phyloP scores from a whole-genome alignment of 2,888 invertebrate species.

The Thera britannica region DNA sequence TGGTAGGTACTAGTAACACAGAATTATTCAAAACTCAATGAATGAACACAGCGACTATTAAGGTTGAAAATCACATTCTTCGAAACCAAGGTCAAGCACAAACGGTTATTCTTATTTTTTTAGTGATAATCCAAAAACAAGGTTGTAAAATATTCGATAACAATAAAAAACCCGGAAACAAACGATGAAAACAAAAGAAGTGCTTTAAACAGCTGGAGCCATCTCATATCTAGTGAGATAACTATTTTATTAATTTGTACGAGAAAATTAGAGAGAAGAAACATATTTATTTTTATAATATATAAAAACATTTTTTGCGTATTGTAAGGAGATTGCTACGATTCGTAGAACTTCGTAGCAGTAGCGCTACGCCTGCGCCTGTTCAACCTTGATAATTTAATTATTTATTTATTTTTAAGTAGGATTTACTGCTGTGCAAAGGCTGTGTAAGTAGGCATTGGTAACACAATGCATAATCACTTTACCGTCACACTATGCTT shows the following conservation, averaged over 20 bases:
- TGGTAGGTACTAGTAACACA: too few relatives aligned
- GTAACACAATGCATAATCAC: too few relatives aligned
- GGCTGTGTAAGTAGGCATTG: too few relatives aligned
- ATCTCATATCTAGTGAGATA: too few relatives aligned
- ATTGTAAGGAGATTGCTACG: slow-evolving; percentile 10
- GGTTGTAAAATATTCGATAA: slow-evolving; percentile 4
- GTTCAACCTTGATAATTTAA: too few relatives aligned
- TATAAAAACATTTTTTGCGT: too few relatives aligned
- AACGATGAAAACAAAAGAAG: slow-evolving; percentile 10
- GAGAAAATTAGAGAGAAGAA: too few relatives aligned
- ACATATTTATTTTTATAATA: too few relatives aligned
- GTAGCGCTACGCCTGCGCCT: slow-evolving; percentile 1
- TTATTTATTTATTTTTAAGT: too few relatives aligned
- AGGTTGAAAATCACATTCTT: not conserved
- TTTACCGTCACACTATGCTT: too few relatives aligned
- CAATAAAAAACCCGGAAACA: not conserved
- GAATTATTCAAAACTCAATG: not conserved
- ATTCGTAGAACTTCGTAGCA: slow-evolving; percentile 26
- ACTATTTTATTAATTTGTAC: too few relatives aligned
- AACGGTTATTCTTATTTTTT: not conserved
- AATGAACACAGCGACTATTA: not conserved
- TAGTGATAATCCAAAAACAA: not conserved
- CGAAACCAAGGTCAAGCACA: not conserved
- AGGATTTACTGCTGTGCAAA: too few relatives aligned
- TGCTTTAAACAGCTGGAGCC: not conserved